Percentiles rank a stretch among this genome's conserved stretches.
Evolutionary conservation across 2,888 invertebrate genomes (phyloP).

Genomic region (Cantharis flavilabris): DNA sequence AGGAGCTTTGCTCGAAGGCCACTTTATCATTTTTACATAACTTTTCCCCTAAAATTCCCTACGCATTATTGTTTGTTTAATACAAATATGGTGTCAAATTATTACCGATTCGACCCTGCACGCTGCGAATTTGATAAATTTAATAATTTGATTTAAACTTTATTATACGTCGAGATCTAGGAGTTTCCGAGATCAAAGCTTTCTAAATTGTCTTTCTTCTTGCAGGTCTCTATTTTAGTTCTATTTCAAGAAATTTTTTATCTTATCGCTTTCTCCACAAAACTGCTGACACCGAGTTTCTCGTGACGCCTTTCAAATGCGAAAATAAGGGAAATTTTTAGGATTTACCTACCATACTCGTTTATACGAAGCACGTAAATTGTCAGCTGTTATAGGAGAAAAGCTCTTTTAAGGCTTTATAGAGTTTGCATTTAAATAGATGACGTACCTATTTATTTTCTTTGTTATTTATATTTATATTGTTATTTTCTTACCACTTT

Average conservation of each 20-base stretch:
- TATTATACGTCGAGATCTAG: not conserved
- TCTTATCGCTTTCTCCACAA: slow-evolving; percentile 37
- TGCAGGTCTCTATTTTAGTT: slow-evolving; percentile 21
- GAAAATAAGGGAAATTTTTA: slow-evolving; percentile 42
- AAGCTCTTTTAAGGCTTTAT: slow-evolving; percentile 23
- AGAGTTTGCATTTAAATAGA: slow-evolving; percentile 28
- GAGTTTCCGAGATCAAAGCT: slow-evolving; percentile 22
- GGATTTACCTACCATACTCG: slow-evolving; percentile 37
- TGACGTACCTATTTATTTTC: not conserved
- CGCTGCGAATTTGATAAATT: not conserved
- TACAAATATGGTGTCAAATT: not conserved
- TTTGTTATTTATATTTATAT: not conserved
- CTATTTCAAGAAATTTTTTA: slow-evolving; percentile 29
- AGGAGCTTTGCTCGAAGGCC: not conserved
- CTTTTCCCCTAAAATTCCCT: not conserved
- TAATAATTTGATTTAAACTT: not conserved
- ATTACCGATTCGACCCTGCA: not conserved
- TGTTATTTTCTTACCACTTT: not conserved
- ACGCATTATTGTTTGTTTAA: not conserved
- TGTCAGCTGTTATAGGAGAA: slow-evolving; percentile 39
- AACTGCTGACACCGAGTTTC: slow-evolving; percentile 41
- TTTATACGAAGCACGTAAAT: slow-evolving; percentile 42
- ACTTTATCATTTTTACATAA: slow-evolving; percentile 1
- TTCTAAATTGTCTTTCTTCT: slow-evolving; percentile 25
- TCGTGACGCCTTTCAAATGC: slow-evolving; percentile 40